phyloP scores from a whole-genome alignment of 2,888 invertebrate genomes.

The Hypercompe scribonia region DNA sequence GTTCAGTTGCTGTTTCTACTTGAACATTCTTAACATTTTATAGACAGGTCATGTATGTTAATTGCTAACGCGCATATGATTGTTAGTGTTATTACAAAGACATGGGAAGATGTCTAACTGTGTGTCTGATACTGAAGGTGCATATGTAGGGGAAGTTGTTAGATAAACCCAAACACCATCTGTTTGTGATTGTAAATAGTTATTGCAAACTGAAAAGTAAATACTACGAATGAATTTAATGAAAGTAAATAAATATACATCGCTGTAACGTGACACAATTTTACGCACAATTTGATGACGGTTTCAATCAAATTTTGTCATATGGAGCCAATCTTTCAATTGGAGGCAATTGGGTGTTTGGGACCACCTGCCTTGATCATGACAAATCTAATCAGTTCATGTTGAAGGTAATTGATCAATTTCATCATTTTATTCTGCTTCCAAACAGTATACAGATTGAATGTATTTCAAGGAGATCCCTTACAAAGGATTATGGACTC shows the following conservation, averaged over 20 bases:
- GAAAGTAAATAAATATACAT: not conserved
- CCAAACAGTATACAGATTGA: not conserved
- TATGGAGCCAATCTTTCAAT: not conserved
- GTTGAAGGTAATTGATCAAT: not conserved
- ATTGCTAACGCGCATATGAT: too few species aligned
- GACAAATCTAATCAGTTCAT: not conserved
- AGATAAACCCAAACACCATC: too few species aligned
- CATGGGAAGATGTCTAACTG: too few species aligned
- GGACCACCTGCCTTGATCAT: constrained; percentile 1
- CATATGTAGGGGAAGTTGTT: too few species aligned
- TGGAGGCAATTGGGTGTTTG: not conserved
- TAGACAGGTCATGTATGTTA: too few species aligned
- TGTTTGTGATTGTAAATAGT: too few species aligned
- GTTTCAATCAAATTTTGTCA: not conserved
- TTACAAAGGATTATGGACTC: too few species aligned
- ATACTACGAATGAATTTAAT: not conserved
- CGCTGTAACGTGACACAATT: not conserved
- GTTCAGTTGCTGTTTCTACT: too few species aligned
- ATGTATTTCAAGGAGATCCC: not conserved
- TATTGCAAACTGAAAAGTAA: not conserved
- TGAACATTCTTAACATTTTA: too few species aligned
- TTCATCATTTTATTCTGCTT: not conserved
- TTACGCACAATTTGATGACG: not conserved
- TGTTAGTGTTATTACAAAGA: too few species aligned
- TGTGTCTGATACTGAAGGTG: too few species aligned